Evolutionary conservation across 2,888 invertebrate genomes (phyloP).

Genomic region (Trichogramma dendrolimi): DNA sequence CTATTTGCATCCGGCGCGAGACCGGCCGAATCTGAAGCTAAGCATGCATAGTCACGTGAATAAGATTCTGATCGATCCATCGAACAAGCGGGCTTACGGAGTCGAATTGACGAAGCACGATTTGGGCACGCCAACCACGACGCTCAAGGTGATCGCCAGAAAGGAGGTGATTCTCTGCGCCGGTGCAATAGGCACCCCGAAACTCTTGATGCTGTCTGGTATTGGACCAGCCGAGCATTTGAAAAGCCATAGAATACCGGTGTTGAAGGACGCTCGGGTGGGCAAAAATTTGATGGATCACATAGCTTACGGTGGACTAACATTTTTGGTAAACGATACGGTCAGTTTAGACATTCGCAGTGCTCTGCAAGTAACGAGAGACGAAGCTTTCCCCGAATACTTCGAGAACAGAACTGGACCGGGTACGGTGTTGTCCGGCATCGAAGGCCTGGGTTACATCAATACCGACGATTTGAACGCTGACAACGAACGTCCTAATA

Average conservation of each 20-base stretch:
- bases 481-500: slow-evolving; percentile 61
- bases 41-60: slow-evolving; percentile 60
- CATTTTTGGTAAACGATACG: not conserved
- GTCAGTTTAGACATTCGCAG: not conserved
- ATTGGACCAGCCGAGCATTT: slow-evolving; percentile 69
- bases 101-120: slow-evolving; percentile 62
- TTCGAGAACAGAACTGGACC: slow-evolving; percentile 57
- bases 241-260: not conserved
- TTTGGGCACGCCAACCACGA: slow-evolving; percentile 40
- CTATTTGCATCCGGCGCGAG: slow-evolving; percentile 58
- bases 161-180: slow-evolving; percentile 81
- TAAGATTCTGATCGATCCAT: slow-evolving; percentile 63
- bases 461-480: slow-evolving; percentile 40
- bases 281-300: slow-evolving; percentile 65
- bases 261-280: slow-evolving; percentile 53
- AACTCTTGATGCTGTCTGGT: slow-evolving; percentile 80
- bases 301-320: slow-evolving; percentile 28
- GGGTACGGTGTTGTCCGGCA: slow-evolving; percentile 62
- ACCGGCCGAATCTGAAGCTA: slow-evolving; percentile 64
- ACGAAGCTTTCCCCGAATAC: slow-evolving; percentile 50
- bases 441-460: slow-evolving; percentile 57
- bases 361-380: not conserved
- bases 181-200: slow-evolving; percentile 84
- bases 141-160: slow-evolving; percentile 64
- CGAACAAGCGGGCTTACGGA: slow-evolving; percentile 54